Evolutionary conservation across 92 coral and sea anemone genomes (phyloP).

Genomic region (Bergia puertoricense): DNA sequence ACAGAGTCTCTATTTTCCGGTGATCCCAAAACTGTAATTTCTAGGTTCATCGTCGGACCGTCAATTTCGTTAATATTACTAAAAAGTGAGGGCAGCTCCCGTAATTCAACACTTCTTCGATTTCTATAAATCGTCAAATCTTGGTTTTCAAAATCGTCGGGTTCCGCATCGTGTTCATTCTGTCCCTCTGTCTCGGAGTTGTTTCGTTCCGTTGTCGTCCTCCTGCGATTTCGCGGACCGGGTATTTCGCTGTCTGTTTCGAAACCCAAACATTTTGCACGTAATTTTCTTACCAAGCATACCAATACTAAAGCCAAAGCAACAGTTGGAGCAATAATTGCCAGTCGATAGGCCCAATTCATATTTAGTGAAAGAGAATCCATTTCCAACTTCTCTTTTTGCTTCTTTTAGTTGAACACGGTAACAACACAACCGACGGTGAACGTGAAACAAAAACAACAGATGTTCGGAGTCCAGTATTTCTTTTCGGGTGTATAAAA

Average conservation of each 20-base stretch:
- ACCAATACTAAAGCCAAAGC: constrained; percentile 9
- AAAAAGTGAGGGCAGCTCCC: constrained; percentile 18
- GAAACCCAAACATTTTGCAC: constrained; percentile 12
- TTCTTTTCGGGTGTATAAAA: background rate
- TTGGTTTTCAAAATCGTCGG: constrained; percentile 33
- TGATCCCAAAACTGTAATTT: constrained; percentile 14
- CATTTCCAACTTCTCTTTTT: background rate
- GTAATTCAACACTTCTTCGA: constrained; percentile 10
- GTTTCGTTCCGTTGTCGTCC: background rate
- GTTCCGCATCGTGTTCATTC: background rate
- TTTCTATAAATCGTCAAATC: constrained; percentile 25
- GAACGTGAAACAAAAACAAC: background rate
- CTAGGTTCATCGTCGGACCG: background rate
- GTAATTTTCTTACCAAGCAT: constrained; percentile 32
- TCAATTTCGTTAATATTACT: background rate
- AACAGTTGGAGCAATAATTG: constrained; percentile 22
- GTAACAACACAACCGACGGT: background rate
- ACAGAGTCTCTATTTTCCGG: background rate
- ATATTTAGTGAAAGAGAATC: background rate
- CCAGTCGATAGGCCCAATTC: constrained; percentile 21
- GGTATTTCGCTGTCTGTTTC: constrained; percentile 2
- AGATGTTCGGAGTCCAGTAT: no score
- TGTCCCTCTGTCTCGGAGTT: background rate
- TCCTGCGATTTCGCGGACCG: background rate
- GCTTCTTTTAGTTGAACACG: background rate